phyloP scores from a whole-genome alignment of 2,797 vertebrate genomes.

The Steatocranus sp. region DNA sequence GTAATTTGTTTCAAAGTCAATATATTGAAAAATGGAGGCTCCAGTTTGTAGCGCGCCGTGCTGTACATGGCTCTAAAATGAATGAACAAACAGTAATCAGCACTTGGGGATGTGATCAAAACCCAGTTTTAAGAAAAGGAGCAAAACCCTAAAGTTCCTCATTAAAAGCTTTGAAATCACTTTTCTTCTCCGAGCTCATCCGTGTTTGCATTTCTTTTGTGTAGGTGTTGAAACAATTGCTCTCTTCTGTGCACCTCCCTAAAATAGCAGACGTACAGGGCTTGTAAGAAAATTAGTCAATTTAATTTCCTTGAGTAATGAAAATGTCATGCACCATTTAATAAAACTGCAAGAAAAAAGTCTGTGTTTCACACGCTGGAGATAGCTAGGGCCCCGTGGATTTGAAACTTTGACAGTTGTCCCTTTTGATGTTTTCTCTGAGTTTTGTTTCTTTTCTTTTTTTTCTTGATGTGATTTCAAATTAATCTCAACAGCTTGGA shows the following conservation, averaged over 20 bases:
- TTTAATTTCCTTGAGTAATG: conserved; percentile 88
- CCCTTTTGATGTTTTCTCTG: conserved; percentile 80
- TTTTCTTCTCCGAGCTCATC: conserved; percentile 61
- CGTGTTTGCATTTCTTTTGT: conserved; percentile 67
- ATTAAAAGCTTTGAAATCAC: conserved; percentile 69
- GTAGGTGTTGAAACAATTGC: conserved; percentile 80
- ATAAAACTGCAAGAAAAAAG: conserved; percentile 83
- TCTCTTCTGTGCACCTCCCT: conserved; percentile 75
- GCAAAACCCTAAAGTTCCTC: conserved; percentile 44
- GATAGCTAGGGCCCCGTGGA: conserved; percentile 74
- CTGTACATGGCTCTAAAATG: neutral
- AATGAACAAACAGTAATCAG: conserved; percentile 37
- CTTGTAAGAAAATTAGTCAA: conserved; percentile 86
- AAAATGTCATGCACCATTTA: conserved; percentile 89
- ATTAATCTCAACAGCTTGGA: conserved; percentile 81
- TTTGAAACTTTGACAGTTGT: conserved; percentile 78
- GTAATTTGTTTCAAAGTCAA: neutral
- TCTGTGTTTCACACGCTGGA: conserved; percentile 64
- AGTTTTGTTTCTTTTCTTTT: conserved; percentile 78
- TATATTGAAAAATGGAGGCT: neutral
- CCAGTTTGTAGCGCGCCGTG: neutral
- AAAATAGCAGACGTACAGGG: conserved; percentile 79
- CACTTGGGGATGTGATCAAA: conserved; percentile 36
- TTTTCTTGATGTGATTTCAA: conserved; percentile 76
- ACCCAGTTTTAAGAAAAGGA: neutral